phyloP scores from a whole-genome alignment of 2,113 vertebrate genomes.

The Notiomystis cincta region DNA sequence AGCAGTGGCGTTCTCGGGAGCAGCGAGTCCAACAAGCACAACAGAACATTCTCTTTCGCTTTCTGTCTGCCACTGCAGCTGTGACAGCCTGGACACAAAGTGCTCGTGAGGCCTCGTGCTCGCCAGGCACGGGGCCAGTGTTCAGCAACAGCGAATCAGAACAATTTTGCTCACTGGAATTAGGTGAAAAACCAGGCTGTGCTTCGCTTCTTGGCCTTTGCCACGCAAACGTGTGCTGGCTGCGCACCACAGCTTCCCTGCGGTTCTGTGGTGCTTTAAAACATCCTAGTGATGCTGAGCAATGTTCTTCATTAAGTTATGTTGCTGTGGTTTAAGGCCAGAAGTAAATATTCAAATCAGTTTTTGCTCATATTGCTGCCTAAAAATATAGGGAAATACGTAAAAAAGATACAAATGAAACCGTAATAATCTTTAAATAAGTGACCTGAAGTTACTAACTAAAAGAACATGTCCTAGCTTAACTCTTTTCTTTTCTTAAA shows the following conservation, averaged over 20 bases:
- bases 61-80: not conserved
- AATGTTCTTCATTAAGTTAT: not conserved
- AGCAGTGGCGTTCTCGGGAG: not conserved
- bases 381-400: constrained; percentile 37
- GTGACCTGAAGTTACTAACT: constrained; percentile 51
- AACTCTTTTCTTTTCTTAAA: not conserved
- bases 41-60: not conserved
- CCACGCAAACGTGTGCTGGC: not conserved
- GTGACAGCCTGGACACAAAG: not conserved
- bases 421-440: constrained; percentile 27
- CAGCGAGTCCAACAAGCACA: not conserved
- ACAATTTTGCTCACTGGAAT: not conserved
- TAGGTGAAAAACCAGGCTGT: not conserved
- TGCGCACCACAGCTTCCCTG: not conserved
- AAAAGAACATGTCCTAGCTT: constrained; percentile 22
- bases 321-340: constrained; percentile 39
- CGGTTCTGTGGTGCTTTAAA: not conserved
- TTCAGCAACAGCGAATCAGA: not conserved
- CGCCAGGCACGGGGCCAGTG: not conserved
- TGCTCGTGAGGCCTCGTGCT: not conserved
- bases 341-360: constrained; percentile 31
- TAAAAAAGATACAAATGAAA: constrained; percentile 37
- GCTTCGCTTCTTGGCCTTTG: not conserved
- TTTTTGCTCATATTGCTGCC: constrained; percentile 16
- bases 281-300: not conserved